Base-by-base conservation (phyloP, 2,888 invertebrate species). In the Euphydryas editha region DNA sequence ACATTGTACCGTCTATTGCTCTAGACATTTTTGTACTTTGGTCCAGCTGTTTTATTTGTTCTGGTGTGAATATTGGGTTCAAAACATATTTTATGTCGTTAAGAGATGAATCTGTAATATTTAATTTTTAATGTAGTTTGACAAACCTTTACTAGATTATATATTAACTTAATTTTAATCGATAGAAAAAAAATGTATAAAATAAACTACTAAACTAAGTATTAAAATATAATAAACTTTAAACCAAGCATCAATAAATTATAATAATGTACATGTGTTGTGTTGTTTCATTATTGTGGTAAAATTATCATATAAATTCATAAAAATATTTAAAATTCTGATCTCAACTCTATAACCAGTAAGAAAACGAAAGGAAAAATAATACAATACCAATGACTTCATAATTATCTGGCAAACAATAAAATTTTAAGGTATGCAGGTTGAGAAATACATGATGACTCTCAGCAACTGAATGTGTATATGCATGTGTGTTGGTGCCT, bases 341-440 rank as follows among this genome's bases (percentile, higher is more conserved):
- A n/a, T n/a, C n/a, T n/a, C n/a, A n/a, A n/a, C n/a, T n/a, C n/a
- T n/a, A n/a, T n/a, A n/a, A n/a, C 39, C 39, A 7, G 39, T 11
- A 11, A 15, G 10, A 20, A n/a, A 47, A 11, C 7, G 6, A 7
- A 47, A 47, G 8, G 1, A 11, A 15, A 54, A 55, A 37, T 49
- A 47, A 17, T 46, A 61, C 13, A 39, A 18, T 94, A 96, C 98
- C 98, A 77, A 99, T 97, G 76, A 99, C 98, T 94, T 99, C 99
- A 93, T 99, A 99, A 87, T 99, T 99, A 84, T 99, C 99, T 0
- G 99, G 99, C 69, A 99, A 93, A 84, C 99, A 99, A 88, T 99
- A 99, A 90, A 99, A 99, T 82, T 98, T 97, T 69, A 99, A 93
- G 0, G 99, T 99, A 76, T 97, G 98, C 60, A 99, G 94, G 93